Conservation (phyloP, 2,113 vertebrate genomes). For the Pelusios castaneus region DNA sequence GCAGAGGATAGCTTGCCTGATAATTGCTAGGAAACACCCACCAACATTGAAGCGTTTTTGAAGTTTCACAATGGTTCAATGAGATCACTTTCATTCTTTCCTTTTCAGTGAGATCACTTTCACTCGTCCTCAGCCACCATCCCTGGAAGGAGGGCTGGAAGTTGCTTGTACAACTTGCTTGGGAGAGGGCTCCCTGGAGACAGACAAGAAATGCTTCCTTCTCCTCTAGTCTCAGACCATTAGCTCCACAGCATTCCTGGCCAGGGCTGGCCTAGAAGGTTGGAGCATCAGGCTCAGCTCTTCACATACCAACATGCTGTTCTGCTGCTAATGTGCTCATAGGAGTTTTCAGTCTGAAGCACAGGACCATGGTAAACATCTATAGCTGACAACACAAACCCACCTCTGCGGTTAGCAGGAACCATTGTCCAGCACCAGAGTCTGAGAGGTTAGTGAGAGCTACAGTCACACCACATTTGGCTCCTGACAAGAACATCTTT, state of each 20-base stretch:
- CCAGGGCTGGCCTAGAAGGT: not conserved
- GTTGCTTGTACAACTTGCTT: not conserved
- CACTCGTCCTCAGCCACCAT: not conserved
- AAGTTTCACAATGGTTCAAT: not conserved
- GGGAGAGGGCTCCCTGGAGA: not conserved
- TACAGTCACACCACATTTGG: not conserved
- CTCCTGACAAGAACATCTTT: not conserved
- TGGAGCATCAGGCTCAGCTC: not conserved
- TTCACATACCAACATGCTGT: not conserved
- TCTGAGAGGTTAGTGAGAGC: not conserved
- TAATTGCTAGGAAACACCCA: not conserved
- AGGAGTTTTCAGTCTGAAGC: not conserved
- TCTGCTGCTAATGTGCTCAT: not conserved
- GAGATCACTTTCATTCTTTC: not conserved
- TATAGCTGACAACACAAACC: not conserved
- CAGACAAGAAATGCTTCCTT: not conserved
- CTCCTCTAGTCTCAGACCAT: not conserved
- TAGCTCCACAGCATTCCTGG: not conserved
- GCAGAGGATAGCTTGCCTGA: fast-evolving
- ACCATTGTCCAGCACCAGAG: not conserved
- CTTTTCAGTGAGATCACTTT: not conserved
- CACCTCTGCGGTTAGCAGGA: not conserved
- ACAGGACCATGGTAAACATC: not conserved
- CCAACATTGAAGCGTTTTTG: not conserved
- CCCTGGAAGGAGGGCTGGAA: not conserved